Conservation (phyloP, 2,113 vertebrate genomes). For the Bettongia penicillata region DNA sequence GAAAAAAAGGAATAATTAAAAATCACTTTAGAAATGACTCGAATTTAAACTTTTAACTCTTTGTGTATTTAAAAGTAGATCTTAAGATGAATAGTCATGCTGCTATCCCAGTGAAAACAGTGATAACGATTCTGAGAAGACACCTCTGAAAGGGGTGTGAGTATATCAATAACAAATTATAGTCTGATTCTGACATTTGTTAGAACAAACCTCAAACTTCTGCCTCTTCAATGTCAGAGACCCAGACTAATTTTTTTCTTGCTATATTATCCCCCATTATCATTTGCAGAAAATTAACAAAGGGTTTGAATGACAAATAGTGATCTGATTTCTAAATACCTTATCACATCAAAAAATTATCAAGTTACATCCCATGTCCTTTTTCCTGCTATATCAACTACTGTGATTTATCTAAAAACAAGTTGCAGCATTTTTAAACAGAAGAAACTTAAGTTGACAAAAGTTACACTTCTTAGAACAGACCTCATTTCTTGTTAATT, state of each 20-base stretch:
- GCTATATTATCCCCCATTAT: constrained; percentile 32
- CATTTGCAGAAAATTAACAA: constrained; percentile 54
- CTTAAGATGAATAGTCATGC: not conserved
- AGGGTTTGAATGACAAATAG: constrained; percentile 43
- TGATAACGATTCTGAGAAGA: not conserved
- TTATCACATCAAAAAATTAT: constrained; percentile 44
- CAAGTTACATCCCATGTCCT: constrained; percentile 32
- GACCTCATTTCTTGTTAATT: constrained; percentile 11
- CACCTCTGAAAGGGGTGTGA: constrained; percentile 34
- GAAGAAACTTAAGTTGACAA: constrained; percentile 31
- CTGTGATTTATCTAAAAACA: constrained; percentile 17
- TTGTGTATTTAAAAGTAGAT: constrained; percentile 34
- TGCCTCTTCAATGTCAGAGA: constrained; percentile 27
- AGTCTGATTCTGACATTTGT: constrained; percentile 49
- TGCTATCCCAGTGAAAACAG: constrained; percentile 40
- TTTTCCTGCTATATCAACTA: not conserved
- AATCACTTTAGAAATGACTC: constrained; percentile 48
- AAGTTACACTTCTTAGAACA: not conserved
- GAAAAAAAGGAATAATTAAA: constrained; percentile 30
- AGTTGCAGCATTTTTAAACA: constrained; percentile 20
- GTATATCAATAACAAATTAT: constrained; percentile 37
- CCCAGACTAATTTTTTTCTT: constrained; percentile 41
- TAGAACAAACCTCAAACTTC: constrained; percentile 59
- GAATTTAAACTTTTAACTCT: constrained; percentile 13
- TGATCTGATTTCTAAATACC: constrained; percentile 28